These are phyloP conservation scores for Cyclopterus lumpus DNA, from an alignment of 2,797 vertebrate species.

Conservation along the genomic window DNA sequence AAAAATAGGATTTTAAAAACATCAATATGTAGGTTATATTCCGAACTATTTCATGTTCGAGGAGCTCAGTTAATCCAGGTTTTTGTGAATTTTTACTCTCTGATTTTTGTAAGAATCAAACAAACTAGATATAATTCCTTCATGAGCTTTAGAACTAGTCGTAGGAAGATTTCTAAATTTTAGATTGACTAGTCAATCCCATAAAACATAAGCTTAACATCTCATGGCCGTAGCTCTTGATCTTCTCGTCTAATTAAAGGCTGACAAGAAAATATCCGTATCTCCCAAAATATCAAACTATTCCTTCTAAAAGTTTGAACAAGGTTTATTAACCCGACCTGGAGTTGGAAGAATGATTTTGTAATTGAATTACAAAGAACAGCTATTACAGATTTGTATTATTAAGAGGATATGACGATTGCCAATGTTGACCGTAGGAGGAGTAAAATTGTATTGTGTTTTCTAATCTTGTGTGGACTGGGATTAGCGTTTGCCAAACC, in stretches of 20 bases:
- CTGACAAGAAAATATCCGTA: neutral
- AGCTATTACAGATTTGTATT: neutral
- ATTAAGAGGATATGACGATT: neutral
- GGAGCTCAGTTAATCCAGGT: neutral
- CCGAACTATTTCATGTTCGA: neutral
- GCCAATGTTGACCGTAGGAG: neutral
- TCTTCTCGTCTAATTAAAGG: neutral
- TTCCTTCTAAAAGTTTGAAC: neutral
- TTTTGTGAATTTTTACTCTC: neutral
- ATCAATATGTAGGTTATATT: neutral
- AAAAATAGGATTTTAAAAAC: neutral
- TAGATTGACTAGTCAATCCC: no score
- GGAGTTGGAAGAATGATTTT: neutral
- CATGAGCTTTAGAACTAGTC: neutral
- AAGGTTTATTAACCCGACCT: neutral
- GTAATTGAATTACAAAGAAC: neutral
- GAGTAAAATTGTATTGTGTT: constrained; percentile 12
- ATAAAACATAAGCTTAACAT: neutral
- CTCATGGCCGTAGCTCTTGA: neutral
- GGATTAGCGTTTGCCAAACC: neutral
- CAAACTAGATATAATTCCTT: neutral
- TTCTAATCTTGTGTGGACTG: constrained; percentile 4
- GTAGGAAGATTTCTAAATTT: neutral
- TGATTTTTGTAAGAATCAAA: neutral
- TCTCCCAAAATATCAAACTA: neutral